These are phyloP conservation scores for Leptoclinus maculatus DNA, from an alignment of 2,797 vertebrate genomes.

Conservation along the genomic window DNA sequence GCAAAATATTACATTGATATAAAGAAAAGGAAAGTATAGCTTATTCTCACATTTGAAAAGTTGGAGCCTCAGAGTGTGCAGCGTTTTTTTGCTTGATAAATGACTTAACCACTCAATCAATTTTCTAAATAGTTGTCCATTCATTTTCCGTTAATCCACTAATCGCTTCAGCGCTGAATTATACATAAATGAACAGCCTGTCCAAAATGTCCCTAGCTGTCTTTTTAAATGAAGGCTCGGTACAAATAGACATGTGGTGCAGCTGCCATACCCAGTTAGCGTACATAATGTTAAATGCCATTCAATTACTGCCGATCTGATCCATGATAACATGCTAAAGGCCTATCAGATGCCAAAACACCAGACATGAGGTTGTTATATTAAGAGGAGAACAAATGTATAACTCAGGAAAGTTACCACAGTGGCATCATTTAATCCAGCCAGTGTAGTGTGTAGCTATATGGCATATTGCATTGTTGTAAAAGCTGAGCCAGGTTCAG, in stretches of 20 bases:
- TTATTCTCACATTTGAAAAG: not conserved
- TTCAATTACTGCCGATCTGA: conserved; percentile 18
- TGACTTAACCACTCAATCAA: conserved; percentile 28
- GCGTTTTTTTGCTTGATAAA: conserved; percentile 21
- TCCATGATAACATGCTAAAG: conserved; percentile 12
- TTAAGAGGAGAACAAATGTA: conserved; percentile 1
- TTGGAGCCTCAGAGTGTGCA: not conserved
- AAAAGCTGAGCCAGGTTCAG: conserved; percentile 9
- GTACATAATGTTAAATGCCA: conserved; percentile 17
- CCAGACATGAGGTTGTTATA: conserved; percentile 19
- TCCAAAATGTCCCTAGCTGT: not conserved
- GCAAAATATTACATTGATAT: not conserved
- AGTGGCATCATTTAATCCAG: conserved; percentile 35
- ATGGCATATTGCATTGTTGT: conserved; percentile 13
- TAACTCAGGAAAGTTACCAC: conserved; percentile 21
- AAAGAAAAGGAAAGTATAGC: not conserved
- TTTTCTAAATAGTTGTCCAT: conserved; percentile 10
- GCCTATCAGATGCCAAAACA: conserved; percentile 26
- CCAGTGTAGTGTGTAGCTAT: not conserved
- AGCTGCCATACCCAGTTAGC: not conserved
- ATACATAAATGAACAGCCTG: conserved; percentile 4
- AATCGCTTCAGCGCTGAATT: conserved; percentile 9
- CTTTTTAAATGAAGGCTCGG: not conserved
- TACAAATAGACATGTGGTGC: not conserved
- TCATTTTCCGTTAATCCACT: conserved; percentile 1